Evolutionary conservation across 2,113 vertebrate species (phyloP).

Genomic region (Choloepus hoffmanni): DNA sequence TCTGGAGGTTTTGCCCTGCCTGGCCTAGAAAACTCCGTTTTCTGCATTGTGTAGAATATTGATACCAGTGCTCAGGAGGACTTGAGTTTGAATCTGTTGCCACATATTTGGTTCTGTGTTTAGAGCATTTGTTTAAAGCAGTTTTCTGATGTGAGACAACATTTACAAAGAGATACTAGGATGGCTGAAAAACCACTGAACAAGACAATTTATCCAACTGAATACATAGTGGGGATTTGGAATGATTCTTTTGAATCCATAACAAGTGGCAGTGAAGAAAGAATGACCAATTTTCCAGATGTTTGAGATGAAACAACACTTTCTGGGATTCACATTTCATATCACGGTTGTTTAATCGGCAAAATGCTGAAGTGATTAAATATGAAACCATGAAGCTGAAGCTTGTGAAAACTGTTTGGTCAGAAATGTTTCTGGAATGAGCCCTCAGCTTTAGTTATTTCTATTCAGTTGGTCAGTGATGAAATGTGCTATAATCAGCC

Average conservation of each 20-base stretch:
- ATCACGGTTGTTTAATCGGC: neutral
- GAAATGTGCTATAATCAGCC: neutral
- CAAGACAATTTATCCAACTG: neutral
- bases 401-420: neutral
- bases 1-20: too few relatives aligned
- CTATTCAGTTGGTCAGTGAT: constrained; percentile 29
- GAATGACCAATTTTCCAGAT: neutral
- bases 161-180: neutral
- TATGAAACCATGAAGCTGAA: neutral
- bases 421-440: neutral
- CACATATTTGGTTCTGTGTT: neutral
- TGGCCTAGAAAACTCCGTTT: neutral
- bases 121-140: neutral
- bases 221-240: neutral
- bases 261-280: neutral
- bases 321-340: constrained; percentile 41
- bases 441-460: neutral
- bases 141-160: neutral
- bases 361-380: constrained; percentile 43
- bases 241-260: neutral
- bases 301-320: neutral
- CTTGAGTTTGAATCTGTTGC: neutral
- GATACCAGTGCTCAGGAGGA: neutral
- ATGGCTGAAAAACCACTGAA: neutral
- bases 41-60: accelerated